Conservation (phyloP, 2,888 invertebrate genomes). For the Cancer borealis region DNA sequence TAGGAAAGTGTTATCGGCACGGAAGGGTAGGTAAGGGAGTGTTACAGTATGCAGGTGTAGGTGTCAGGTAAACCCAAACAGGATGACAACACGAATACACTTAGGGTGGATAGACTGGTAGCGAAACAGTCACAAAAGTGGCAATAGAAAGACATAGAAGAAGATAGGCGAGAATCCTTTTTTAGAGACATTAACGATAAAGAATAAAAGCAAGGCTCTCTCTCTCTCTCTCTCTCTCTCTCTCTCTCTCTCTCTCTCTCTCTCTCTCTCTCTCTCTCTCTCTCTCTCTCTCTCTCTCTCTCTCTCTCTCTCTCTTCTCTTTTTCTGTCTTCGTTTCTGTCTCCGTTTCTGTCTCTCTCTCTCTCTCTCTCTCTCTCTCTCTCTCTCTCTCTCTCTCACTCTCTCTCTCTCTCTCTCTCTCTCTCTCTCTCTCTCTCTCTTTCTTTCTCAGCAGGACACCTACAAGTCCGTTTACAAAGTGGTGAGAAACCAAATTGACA, state of each 20-base stretch:
- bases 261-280: no score
- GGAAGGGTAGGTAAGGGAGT: neutral
- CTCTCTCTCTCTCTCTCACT: no score
- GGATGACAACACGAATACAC: neutral
- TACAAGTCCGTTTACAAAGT: neutral
- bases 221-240: neutral
- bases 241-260: neutral
- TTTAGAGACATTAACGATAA: neutral
- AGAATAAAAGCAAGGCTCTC: no score
- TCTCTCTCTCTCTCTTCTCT: neutral
- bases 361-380: no score
- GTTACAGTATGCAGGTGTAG: neutral
- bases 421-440: neutral
- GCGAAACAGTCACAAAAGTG: neutral
- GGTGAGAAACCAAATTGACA: constrained; percentile 21
- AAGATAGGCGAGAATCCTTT: neutral
- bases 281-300: neutral
- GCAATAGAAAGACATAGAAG: neutral
- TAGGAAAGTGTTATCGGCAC: neutral
- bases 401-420: no score
- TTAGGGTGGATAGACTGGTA: neutral
- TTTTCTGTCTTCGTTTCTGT: no score
- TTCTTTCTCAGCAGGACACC: neutral
- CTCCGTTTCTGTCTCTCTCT: no score
- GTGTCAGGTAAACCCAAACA: neutral